Evolutionary conservation across 2,113 vertebrate genomes (phyloP).

Genomic region (Ochotona princeps): DNA sequence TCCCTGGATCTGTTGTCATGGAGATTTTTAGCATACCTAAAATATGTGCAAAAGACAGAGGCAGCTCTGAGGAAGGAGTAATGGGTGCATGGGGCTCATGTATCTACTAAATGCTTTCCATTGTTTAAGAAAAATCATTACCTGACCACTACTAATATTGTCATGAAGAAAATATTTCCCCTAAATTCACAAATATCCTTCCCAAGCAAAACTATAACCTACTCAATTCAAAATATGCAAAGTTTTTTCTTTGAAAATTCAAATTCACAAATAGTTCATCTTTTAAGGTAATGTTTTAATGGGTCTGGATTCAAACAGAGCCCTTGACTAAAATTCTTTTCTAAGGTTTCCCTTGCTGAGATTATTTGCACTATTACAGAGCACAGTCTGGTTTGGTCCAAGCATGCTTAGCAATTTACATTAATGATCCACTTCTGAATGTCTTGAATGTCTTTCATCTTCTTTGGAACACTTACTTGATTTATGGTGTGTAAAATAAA

Average conservation of each 20-base stretch:
- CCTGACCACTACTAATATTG: background rate
- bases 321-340: slow-evolving; percentile 13
- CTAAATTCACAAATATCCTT: slow-evolving; percentile 48
- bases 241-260: slow-evolving; percentile 57
- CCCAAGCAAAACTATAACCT: background rate
- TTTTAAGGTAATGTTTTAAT: slow-evolving; percentile 59
- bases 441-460: slow-evolving; percentile 35
- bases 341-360: slow-evolving; percentile 23
- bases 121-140: slow-evolving; percentile 5
- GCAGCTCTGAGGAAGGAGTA: background rate
- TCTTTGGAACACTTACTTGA: background rate
- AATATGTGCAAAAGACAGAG: background rate
- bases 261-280: slow-evolving; percentile 44
- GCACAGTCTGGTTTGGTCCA: background rate
- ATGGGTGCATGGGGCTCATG: background rate
- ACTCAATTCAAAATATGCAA: slow-evolving; percentile 36
- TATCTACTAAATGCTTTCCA: background rate
- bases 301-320: slow-evolving; percentile 39
- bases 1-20: too few relatives aligned
- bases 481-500: slow-evolving; percentile 26
- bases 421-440: background rate
- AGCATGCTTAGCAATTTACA: slow-evolving; percentile 26
- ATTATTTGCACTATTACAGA: slow-evolving; percentile 42
- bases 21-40: background rate
- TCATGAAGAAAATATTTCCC: slow-evolving; percentile 40